Conservation (phyloP, 1,140 invertebrate species). For the Macrobrachium nipponense region DNA sequence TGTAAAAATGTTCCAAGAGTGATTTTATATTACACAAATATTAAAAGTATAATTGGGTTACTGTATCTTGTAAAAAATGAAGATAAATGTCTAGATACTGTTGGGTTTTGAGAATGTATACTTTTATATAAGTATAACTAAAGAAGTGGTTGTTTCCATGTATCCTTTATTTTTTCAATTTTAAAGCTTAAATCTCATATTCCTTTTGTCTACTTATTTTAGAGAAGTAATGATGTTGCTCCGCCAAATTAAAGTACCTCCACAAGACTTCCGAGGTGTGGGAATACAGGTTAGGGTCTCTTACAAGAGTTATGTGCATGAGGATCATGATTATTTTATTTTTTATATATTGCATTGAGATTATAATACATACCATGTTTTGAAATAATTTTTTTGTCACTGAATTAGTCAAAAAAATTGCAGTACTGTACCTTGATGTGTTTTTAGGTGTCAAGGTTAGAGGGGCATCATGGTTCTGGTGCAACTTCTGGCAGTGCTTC, state of each 20-base stretch:
- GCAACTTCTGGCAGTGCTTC: conserved; percentile 7
- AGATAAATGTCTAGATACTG: no score
- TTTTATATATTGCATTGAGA: neutral
- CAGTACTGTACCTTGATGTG: neutral
- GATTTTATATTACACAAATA: no score
- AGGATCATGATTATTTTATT: neutral
- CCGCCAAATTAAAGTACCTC: conserved; percentile 40
- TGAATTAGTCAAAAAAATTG: neutral
- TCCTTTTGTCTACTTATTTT: conserved; percentile 1
- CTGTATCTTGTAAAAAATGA: no score
- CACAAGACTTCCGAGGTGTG: conserved; percentile 61
- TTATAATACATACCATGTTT: neutral
- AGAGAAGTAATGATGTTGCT: conserved; percentile 51
- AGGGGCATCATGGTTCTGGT: conserved; percentile 11
- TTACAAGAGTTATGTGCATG: neutral
- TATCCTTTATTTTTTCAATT: neutral
- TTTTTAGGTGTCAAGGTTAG: conserved; percentile 54
- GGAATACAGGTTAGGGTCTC: conserved; percentile 49
- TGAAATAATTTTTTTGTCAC: neutral
- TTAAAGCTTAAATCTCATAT: neutral
- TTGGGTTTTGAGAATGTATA: no score
- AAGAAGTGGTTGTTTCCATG: neutral
- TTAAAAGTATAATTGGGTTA: no score
- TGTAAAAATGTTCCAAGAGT: no score
- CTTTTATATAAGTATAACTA: neutral